Evolutionary conservation across 1,140 invertebrate species (phyloP).

Genomic region (Scaptomyza graminum): DNA sequence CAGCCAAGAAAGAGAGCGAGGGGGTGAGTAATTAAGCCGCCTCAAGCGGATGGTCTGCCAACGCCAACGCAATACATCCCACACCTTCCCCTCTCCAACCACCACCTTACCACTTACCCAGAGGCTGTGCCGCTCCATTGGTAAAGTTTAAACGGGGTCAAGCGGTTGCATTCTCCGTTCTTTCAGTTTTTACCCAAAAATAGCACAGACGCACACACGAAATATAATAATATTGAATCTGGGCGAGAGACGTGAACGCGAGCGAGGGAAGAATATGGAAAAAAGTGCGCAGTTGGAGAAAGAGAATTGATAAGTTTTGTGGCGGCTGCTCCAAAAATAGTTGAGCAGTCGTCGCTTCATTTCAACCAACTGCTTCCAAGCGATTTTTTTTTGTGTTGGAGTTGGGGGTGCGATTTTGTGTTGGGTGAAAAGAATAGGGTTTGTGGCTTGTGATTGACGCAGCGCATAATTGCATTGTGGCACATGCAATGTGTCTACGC

Average conservation of each 20-base stretch:
- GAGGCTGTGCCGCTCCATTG: constrained; percentile 28
- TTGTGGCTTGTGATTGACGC: neutral
- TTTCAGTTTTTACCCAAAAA: constrained; percentile 61
- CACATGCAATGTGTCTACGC: constrained; percentile 37
- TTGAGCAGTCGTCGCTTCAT: constrained; percentile 32
- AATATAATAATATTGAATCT: constrained; percentile 58
- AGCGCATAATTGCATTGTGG: constrained; percentile 8
- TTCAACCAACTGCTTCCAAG: constrained; percentile 14
- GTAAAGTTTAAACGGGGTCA: constrained; percentile 74
- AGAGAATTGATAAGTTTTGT: constrained; percentile 46
- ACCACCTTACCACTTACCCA: neutral
- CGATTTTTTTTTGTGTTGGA: neutral
- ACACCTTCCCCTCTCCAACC: neutral
- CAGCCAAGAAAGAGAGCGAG: constrained; percentile 6
- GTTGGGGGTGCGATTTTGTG: neutral
- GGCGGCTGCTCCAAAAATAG: constrained; percentile 49
- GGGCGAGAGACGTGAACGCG: neutral
- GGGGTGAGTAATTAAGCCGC: constrained; percentile 15
- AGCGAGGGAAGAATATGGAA: neutral
- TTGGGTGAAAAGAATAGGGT: neutral
- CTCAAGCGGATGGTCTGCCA: constrained; percentile 4
- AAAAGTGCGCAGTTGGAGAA: constrained; percentile 22
- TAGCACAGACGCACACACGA: constrained; percentile 57
- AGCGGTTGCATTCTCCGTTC: constrained; percentile 63
- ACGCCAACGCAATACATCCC: neutral